These are phyloP conservation scores for Ctena decussata DNA, from an alignment of 2,888 invertebrate species.

Conservation along the genomic window DNA sequence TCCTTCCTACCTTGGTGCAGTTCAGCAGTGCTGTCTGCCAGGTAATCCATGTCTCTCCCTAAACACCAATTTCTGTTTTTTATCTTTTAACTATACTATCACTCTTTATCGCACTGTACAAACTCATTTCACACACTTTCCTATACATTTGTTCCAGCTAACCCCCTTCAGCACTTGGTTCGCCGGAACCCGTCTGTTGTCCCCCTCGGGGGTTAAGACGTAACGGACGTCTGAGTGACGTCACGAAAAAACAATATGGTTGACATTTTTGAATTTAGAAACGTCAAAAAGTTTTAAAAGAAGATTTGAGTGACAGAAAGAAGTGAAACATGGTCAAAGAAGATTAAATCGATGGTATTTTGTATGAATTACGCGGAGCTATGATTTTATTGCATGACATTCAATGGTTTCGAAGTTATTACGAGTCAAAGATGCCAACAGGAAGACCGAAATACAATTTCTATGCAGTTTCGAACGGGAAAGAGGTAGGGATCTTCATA, in stretches of 20 bases:
- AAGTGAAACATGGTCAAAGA: neutral
- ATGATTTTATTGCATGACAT: neutral
- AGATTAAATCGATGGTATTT: neutral
- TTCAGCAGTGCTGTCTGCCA: no score
- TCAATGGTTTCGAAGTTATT: neutral
- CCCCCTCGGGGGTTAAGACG: no score
- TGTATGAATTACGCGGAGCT: neutral
- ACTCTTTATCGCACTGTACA: no score
- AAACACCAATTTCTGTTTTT: no score
- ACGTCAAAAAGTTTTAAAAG: neutral
- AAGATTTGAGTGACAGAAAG: neutral
- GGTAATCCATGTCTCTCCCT: no score
- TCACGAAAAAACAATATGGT: constrained; percentile 3
- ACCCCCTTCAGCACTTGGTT: no score
- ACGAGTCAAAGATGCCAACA: neutral
- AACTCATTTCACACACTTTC: no score
- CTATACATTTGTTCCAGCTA: no score
- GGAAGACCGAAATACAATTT: neutral
- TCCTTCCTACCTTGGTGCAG: no score
- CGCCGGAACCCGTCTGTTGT: no score
- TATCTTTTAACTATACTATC: no score
- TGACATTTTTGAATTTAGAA: neutral
- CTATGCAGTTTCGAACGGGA: neutral
- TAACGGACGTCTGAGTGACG: no score
- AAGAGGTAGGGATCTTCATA: neutral